Evolutionary conservation across 2,797 vertebrate genomes (phyloP), one percentile per base, ranked within the genome.

Genomic region (Brachyalestes nurse): DNA sequence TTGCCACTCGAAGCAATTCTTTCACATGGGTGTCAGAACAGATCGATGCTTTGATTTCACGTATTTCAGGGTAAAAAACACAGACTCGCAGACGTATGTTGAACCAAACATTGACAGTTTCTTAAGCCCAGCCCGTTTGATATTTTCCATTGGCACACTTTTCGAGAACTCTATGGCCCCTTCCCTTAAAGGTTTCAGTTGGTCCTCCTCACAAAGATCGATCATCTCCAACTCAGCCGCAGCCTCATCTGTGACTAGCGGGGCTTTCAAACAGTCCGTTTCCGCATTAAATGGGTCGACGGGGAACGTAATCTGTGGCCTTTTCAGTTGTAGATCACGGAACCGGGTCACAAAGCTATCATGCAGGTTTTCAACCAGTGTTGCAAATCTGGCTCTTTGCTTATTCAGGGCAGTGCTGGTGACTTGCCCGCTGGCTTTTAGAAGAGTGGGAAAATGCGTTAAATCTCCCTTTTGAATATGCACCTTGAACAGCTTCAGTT

Each of bases 381-480:
- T 85, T 84, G 78, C 84, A 78, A 79, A 86, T 45, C 42, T 45
- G 5, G 42, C 42, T 45, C 42, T 45, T 45, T 45, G 34, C 78
- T 75, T 67, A 38, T 65, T 82, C 64, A 84, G 77, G 57, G 74
- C 40, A 17, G 72, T 5, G 17, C 75, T 42, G 23, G 84, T 84
- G 80, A 70, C 81, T 73, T 81, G 72, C 67, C 51, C 21, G 6
- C 79, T 84, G 45, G 61, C 72, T 77, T 82, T 80, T 81, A 78
- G 71, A 75, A 84, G 38, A 74, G 82, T 51, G 25, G 55, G 83
- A 83, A 87, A 89, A 84, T 88, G 84, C 3, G 58, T 69, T 69
- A 83, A 77, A 74, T 87, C 64, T 77, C 74, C 66, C 42, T 88
- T 85, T 81, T 86, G 81, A 85, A 85, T 51, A 81, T 87, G 81